These are phyloP conservation scores for Drosophila pallidifrons DNA, from an alignment of 1,140 invertebrate species.

Conservation along the genomic window DNA sequence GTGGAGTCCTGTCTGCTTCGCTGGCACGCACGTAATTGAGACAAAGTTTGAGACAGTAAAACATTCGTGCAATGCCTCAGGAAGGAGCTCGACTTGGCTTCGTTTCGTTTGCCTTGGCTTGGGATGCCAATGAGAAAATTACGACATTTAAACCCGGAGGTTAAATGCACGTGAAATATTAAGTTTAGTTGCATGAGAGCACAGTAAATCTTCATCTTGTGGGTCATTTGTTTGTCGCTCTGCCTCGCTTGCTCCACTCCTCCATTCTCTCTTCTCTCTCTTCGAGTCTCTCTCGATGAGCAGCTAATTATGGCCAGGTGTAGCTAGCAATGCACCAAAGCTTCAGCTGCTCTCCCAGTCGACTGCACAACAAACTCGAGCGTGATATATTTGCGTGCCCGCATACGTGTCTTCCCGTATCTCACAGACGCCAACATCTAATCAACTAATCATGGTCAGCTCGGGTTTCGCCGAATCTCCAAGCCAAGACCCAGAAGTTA, in stretches of 20 bases:
- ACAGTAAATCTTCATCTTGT: slow-evolving; percentile 78
- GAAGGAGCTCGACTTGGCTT: background rate
- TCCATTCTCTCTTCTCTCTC: background rate
- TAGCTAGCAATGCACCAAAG: slow-evolving; percentile 87
- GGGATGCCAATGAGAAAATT: slow-evolving; percentile 75
- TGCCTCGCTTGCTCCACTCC: background rate
- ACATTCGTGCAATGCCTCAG: slow-evolving; percentile 67
- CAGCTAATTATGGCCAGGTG: slow-evolving; percentile 47
- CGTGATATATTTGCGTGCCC: slow-evolving; percentile 96
- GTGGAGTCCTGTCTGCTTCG: slow-evolving; percentile 48
- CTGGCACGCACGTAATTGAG: slow-evolving; percentile 82
- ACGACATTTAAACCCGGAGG: slow-evolving; percentile 81
- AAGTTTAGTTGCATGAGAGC: slow-evolving; percentile 79
- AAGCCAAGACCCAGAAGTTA: slow-evolving; percentile 87
- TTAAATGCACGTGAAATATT: slow-evolving; percentile 82
- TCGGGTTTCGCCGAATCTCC: slow-evolving; percentile 90
- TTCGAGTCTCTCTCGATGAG: slow-evolving; percentile 29
- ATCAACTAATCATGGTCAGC: slow-evolving; percentile 85
- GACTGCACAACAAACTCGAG: slow-evolving; percentile 94
- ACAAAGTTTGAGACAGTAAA: slow-evolving; percentile 81
- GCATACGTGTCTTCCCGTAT: slow-evolving; percentile 93
- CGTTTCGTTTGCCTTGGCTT: slow-evolving; percentile 4
- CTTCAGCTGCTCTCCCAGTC: slow-evolving; percentile 92
- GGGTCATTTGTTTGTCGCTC: slow-evolving; percentile 60
- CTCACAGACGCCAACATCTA: slow-evolving; percentile 93